Evolutionary conservation across 23 tunicate genomes (phyloP), one percentile per base, ranked within the genome.

Genomic region (Botrylloides violaceus): DNA sequence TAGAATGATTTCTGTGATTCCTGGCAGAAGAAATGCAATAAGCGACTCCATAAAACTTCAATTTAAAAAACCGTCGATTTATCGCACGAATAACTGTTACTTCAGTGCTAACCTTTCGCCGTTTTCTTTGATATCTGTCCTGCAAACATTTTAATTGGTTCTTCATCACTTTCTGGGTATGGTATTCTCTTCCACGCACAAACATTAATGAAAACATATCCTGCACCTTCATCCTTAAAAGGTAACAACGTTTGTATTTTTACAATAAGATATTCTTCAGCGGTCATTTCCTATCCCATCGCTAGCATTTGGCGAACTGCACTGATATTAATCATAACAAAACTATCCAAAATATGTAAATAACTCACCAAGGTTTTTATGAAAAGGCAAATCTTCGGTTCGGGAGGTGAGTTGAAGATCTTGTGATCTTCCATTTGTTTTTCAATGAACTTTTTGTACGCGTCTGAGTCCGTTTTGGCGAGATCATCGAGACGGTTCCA

Each of bases 401-500:
- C 92, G 36, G 92, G 92, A 25, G 80, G 21, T 21, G 92, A 79
- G 59, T 29, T 78, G 37, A 55, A 79, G 12, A 64, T 20, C 56
- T 84, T 82, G 26, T 82, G 66, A 65, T 84, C 92, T 64, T 84
- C 75, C 92, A 84, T 84, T 78, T 84, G 92, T 65, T 84, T 53
- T 36, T 84, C 92, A 73, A 84, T 78, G 56, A 84, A 84, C 29
- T 84, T 84, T 49, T 84, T 84, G 70, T 84, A 84, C 1, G 83
- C 83, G 29, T 78, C 34, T 2, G 92, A 79, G 64, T 84, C 92
- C 24, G 71, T 78, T 21, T 43, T 37, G 12, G 92, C 83, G n/a
- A 84, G 74, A 61, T 84, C 92, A 78, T 84, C 92, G 3, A 84
- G 53, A 1, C 92, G 83, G 55, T 84, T 71, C 92, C 92, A 84